A percentile compares a stretch with the other conserved stretches of the same genome.
Evolutionary conservation across 2,797 vertebrate genomes (phyloP).

Genomic region (Enteromius paludinosus): DNA sequence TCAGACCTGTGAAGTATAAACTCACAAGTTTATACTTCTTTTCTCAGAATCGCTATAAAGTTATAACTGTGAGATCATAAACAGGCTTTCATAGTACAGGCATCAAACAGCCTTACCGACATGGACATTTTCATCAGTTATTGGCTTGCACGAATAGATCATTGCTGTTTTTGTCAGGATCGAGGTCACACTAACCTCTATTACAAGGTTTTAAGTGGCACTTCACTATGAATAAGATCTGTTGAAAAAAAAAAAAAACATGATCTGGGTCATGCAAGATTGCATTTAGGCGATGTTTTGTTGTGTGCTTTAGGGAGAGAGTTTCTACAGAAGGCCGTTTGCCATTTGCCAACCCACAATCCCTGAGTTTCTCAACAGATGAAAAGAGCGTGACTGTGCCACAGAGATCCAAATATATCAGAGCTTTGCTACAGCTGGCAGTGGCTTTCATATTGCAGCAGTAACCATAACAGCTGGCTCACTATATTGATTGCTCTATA

Average conservation of each 20-base stretch:
- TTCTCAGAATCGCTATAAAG: neutral
- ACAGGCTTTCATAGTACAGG: neutral
- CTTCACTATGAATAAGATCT: neutral
- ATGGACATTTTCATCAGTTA: neutral
- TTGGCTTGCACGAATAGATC: neutral
- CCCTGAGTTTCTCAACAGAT: neutral
- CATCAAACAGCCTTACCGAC: neutral
- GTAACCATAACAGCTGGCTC: neutral
- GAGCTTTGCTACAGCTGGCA: constrained; percentile 2
- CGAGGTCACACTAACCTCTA: neutral
- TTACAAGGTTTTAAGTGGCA: neutral
- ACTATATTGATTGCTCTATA: no score
- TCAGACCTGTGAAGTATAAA: no score
- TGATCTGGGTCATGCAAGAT: neutral
- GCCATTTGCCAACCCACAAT: neutral
- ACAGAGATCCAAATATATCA: neutral
- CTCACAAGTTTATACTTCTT: neutral
- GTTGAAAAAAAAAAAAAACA: neutral
- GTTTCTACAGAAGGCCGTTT: neutral
- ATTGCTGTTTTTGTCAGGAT: neutral
- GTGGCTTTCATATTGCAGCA: neutral
- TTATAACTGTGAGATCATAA: neutral
- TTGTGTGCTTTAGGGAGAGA: neutral
- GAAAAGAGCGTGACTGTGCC: neutral
- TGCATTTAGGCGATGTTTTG: neutral